Percentiles rank a stretch among this genome's conserved stretches.
phyloP scores from a whole-genome alignment of 2,113 vertebrate species.

The Caracal caracal region DNA sequence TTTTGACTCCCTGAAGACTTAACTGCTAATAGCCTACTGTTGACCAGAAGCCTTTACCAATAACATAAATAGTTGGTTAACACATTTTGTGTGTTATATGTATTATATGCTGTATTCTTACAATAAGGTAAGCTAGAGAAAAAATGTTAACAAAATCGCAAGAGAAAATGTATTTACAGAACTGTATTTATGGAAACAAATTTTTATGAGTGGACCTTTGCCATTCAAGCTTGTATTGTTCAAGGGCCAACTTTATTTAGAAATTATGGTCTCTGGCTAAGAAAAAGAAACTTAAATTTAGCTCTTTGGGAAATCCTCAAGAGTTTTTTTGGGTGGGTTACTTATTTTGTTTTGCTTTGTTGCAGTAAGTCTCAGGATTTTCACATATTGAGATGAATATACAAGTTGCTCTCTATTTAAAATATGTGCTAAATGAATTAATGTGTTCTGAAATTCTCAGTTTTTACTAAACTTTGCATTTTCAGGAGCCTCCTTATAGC shows the following conservation, averaged over 20 bases:
- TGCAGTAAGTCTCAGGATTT: conserved; percentile 32
- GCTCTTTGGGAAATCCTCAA: conserved; percentile 48
- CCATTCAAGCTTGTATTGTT: neutral
- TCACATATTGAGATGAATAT: neutral
- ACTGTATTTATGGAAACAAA: neutral
- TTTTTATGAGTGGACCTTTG: neutral
- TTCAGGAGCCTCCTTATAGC: conserved; percentile 86
- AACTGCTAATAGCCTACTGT: neutral
- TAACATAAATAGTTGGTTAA: neutral
- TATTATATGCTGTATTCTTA: neutral
- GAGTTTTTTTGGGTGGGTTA: neutral
- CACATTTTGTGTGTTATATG: neutral
- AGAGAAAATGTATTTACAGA: neutral
- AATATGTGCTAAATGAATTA: conserved; percentile 22
- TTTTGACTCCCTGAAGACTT: neutral
- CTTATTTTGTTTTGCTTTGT: conserved; percentile 23
- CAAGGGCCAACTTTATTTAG: neutral
- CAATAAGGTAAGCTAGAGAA: neutral
- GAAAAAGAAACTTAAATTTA: conserved; percentile 21
- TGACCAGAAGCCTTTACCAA: neutral
- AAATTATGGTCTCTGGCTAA: neutral
- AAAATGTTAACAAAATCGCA: neutral
- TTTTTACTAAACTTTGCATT: conserved; percentile 27
- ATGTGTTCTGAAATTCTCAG: neutral
- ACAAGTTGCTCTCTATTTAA: conserved; percentile 15